Percentiles rank a stretch among this genome's conserved stretches.
phyloP scores from a whole-genome alignment of 2,888 invertebrate species.

The Drosophila quinaria region DNA sequence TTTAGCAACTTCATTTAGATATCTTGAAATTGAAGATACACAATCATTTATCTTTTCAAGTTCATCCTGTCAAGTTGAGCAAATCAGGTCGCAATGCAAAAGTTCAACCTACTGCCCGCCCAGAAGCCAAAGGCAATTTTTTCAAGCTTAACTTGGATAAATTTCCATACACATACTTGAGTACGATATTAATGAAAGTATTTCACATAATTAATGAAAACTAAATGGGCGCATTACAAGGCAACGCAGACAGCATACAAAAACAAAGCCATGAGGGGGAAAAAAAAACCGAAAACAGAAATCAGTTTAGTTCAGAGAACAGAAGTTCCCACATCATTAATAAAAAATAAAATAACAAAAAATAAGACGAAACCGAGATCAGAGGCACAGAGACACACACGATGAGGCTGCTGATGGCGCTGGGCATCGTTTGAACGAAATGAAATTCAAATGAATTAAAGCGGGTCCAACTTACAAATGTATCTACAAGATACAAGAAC shows the following conservation, averaged over 20 bases:
- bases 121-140: slow-evolving; percentile 19
- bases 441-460: slow-evolving; percentile 76
- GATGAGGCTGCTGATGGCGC: slow-evolving; percentile 59
- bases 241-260: slow-evolving; percentile 34
- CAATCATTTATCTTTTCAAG: slow-evolving; percentile 13
- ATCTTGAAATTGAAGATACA: slow-evolving; percentile 2
- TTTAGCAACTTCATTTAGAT: neutral
- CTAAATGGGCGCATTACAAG: slow-evolving; percentile 62
- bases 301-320: slow-evolving; percentile 55
- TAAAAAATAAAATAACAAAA: slow-evolving; percentile 37
- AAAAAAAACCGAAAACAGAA: slow-evolving; percentile 21
- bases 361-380: slow-evolving; percentile 29
- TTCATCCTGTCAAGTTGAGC: slow-evolving; percentile 30
- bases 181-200: slow-evolving; percentile 73
- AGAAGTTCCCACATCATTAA: slow-evolving; percentile 83
- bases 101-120: slow-evolving; percentile 8
- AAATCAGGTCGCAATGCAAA: slow-evolving; percentile 50
- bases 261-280: slow-evolving; percentile 9
- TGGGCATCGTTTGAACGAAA: slow-evolving; percentile 49
- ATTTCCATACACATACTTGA: slow-evolving; percentile 38
- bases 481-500: slow-evolving; percentile 71
- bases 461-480: slow-evolving; percentile 74
- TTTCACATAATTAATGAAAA: slow-evolving; percentile 75
- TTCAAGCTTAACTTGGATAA: slow-evolving; percentile 16
- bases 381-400: slow-evolving; percentile 71